A percentile compares a stretch with the other conserved stretches of the same genome.
These are phyloP conservation scores for Blastomussa wellsi DNA, from an alignment of 92 coral and sea anemone genomes.

Conservation along the genomic window DNA sequence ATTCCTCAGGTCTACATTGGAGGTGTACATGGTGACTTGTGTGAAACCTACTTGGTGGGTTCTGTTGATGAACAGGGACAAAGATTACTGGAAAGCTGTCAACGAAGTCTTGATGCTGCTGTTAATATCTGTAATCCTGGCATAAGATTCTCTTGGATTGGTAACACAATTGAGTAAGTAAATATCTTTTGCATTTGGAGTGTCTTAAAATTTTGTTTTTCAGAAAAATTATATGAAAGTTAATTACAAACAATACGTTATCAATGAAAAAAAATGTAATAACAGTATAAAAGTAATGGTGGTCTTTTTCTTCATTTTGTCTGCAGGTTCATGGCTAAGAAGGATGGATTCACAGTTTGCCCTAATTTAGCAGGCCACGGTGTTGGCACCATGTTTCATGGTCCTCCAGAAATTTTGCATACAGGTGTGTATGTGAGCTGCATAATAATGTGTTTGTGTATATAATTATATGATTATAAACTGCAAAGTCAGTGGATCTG, in stretches of 20 bases:
- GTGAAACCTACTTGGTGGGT: conserved; percentile 88
- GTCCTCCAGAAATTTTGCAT: conserved; percentile 88
- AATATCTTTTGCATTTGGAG: neutral
- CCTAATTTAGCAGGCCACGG: conserved; percentile 91
- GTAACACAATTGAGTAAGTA: conserved; percentile 87
- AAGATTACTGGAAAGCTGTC: conserved; percentile 69
- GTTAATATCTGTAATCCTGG: conserved; percentile 80
- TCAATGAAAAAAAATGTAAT: too few species aligned
- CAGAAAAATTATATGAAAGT: neutral
- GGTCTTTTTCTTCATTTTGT: neutral
- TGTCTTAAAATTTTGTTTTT: too few species aligned
- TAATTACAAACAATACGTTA: neutral
- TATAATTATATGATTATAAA: neutral
- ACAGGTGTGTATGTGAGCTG: conserved; percentile 19
- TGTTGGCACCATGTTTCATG: conserved; percentile 90
- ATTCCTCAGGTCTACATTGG: conserved; percentile 66
- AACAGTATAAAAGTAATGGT: neutral
- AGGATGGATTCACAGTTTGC: conserved; percentile 77
- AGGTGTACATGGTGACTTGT: conserved; percentile 96
- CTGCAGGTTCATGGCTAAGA: conserved; percentile 72
- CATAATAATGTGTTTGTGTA: neutral
- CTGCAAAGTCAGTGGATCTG: neutral
- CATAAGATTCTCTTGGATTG: conserved; percentile 80
- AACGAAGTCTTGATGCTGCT: conserved; percentile 79
- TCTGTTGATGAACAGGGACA: conserved; percentile 69